phyloP scores from a whole-genome alignment of 2,797 vertebrate species.

The Sebastes matsubarae region DNA sequence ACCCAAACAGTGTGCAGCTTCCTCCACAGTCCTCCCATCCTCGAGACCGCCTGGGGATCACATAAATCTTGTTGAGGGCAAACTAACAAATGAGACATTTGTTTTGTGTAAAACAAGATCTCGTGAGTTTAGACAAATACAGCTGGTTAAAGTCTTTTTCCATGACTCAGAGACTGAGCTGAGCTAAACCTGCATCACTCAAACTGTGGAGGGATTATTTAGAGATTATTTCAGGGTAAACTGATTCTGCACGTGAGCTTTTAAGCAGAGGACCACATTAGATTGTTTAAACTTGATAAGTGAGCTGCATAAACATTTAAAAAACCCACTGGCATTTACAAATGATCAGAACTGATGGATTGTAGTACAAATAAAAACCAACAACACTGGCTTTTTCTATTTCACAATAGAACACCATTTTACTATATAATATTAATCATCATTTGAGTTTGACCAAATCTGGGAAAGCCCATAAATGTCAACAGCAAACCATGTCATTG shows the following conservation, averaged over 20 bases:
- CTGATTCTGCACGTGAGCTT: neutral
- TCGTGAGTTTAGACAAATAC: constrained; percentile 19
- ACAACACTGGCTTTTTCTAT: neutral
- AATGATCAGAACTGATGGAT: neutral
- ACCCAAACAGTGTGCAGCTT: constrained; percentile 94
- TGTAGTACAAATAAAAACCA: neutral
- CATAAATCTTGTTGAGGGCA: constrained; percentile 42
- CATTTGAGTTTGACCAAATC: neutral
- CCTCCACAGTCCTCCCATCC: constrained; percentile 91
- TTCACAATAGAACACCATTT: neutral
- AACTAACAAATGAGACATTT: constrained; percentile 47
- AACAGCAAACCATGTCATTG: neutral
- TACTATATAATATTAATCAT: neutral
- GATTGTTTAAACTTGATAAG: constrained; percentile 18
- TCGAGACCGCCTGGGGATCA: constrained; percentile 86
- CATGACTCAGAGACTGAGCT: neutral
- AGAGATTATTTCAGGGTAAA: constrained; percentile 13
- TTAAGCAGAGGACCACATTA: neutral
- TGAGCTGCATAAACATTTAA: neutral
- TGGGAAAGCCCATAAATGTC: neutral
- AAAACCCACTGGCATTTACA: neutral
- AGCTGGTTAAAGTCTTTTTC: constrained; percentile 18
- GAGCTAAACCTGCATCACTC: neutral
- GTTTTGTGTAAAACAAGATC: constrained; percentile 36
- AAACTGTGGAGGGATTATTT: constrained; percentile 7